These are phyloP conservation scores for Phaethornis superciliosus DNA, from an alignment of 2,113 vertebrate species.

Conservation along the genomic window DNA sequence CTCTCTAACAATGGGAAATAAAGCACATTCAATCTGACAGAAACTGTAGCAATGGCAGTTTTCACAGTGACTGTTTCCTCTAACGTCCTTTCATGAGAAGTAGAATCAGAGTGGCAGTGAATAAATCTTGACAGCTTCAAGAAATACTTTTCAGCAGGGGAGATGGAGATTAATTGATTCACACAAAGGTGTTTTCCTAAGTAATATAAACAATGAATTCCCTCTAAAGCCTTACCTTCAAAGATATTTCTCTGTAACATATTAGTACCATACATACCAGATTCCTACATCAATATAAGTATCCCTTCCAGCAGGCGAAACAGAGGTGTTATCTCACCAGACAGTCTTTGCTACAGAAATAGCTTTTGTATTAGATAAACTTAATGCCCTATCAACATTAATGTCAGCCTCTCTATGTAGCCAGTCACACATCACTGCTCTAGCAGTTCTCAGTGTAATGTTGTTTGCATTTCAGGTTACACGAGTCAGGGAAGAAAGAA, in stretches of 20 bases:
- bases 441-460: not conserved
- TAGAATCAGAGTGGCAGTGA: not conserved
- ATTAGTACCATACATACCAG: not conserved
- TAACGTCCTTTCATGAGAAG: not conserved
- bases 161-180: not conserved
- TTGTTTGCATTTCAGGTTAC: not conserved
- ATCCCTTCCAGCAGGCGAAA: not conserved
- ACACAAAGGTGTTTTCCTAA: not conserved
- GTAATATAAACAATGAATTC: not conserved
- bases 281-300: not conserved
- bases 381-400: not conserved
- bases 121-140: conserved; percentile 10
- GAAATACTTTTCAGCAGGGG: not conserved
- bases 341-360: not conserved
- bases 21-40: not conserved
- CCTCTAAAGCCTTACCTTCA: not conserved
- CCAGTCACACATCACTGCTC: not conserved
- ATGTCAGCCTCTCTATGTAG: not conserved
- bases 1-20: not conserved
- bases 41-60: not conserved
- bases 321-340: conserved; percentile 1
- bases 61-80: not conserved
- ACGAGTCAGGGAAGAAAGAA: not conserved
- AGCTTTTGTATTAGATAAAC: not conserved
- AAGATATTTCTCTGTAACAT: not conserved